Evolutionary conservation across 1,140 invertebrate species (phyloP), one percentile per base, ranked within the genome.

Genomic region (Drosophila parvula): DNA sequence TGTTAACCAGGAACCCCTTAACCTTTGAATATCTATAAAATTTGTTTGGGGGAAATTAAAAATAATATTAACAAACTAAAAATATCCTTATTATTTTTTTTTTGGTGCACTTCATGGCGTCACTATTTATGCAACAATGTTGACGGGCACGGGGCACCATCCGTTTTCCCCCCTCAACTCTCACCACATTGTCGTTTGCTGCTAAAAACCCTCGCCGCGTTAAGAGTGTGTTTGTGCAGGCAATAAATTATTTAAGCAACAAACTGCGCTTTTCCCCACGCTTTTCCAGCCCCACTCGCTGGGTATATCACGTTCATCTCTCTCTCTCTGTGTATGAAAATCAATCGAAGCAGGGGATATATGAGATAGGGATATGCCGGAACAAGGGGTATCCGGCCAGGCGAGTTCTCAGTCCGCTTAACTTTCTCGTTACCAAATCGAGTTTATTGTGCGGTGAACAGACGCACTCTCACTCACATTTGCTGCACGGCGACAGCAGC

Each of bases 201-300:
- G 67, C 67, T 67, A 67, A 55, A 68, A 55, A 55, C 67, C 58
- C 43, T 16, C 22, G 14, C 34, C 41, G 30, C 47, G 55, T 38
- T 32, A 38, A 73, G 32, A 47, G 74, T 44, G 74, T 64, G 64
- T 78, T 53, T 75, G 71, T 69, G 63, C 38, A 77, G 63, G 41
- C 74, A 57, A 83, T 86, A 77, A 88, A 88, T 86, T 82, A 86
- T 88, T 86, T 62, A 86, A 73, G 73, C 79, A 88, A 82, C 83
- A 88, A 71, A 82, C 83, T 86, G 79, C 73, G 67, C 79, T 73
- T 88, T 79, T 77, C 56, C 18, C 70, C 61, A 9, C 34, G 41
- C 36, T 32, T 41, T 48, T 32, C 43, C 28, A 50, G 18, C 9
- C 10, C 9, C 10, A 7, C 11, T 7, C 8, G 18, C 5, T 5